Evolutionary conservation across 2,113 vertebrate genomes (phyloP).

Genomic region (Camelus bactrianus): DNA sequence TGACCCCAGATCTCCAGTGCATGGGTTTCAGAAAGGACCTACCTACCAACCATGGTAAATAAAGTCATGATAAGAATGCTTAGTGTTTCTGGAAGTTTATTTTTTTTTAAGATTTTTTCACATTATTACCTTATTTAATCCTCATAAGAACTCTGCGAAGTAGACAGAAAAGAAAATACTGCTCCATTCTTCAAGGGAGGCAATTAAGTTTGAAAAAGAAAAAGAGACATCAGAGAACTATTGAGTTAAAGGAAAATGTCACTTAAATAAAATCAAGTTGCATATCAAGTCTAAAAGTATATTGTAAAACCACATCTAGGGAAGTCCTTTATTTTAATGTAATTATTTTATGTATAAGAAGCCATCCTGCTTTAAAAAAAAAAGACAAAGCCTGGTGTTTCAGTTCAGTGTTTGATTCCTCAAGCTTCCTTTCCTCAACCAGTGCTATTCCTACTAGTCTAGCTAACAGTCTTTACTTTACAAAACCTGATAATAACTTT

Average conservation of each 20-base stretch:
- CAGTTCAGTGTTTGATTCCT: not conserved
- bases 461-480: not conserved
- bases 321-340: not conserved
- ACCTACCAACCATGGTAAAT: not conserved
- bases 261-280: conserved; percentile 16
- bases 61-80: not conserved
- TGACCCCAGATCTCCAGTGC: not conserved
- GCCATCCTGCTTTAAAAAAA: not conserved
- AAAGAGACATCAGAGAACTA: not conserved
- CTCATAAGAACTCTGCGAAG: not conserved
- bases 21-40: not conserved
- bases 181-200: not conserved
- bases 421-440: not conserved
- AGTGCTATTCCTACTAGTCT: not conserved
- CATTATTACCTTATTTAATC: not conserved
- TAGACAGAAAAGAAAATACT: not conserved
- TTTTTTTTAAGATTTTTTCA: not conserved
- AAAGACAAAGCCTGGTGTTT: not conserved
- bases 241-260: not conserved
- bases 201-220: not conserved
- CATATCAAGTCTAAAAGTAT: not conserved
- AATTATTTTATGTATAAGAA: not conserved
- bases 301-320: not conserved
- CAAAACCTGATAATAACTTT: not conserved
- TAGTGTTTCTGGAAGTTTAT: not conserved